Base-by-base conservation (phyloP, 1,140 invertebrate species). In the Eumaeus atala region DNA sequence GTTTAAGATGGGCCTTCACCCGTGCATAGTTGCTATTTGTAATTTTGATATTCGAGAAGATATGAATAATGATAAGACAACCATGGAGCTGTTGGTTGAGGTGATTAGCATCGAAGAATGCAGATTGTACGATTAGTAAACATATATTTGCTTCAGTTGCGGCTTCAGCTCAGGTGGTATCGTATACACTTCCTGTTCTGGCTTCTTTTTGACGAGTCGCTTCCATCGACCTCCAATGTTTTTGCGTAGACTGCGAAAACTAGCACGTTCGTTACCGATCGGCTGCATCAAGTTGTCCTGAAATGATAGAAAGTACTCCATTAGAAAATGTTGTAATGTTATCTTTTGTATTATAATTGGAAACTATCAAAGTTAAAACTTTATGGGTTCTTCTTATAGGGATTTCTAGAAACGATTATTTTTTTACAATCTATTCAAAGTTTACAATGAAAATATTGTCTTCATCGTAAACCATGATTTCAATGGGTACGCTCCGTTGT, bases 111-210 rank as follows among this genome's bases (percentile, higher is more conserved):
- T 70, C 65, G 72, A 82, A 80, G 74, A 58, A 61, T 74, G 70
- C 72, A 67, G 64, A 66, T 74, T 55, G 62, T 61, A 54, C 61
- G 58, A 34, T 92, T 89, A 96, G 88, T 96, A 96, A 66, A 96
- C 95, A 84, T 95, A 96, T 69, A 96, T 95, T 73, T 94, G 93
- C 85, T 95, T 95, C 38, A 96, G 90, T 87, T 96, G 95, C 62
- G 94, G 94, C 83, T 94, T 93, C 58, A 95, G 89, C 87, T 95
- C 94, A 28, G 93, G 92, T 54, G 95, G 94, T 88, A 96, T 94
- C 69, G 93, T 93, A 89, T 94, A 94, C 54, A 92, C 91, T 71
- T 95, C 93, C 74, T 92, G 91, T 66, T 92, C 91, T 34, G 92
- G 90, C 88, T 95, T 95, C 90, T 91, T 92, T 74, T 94, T 93